phyloP scores from a whole-genome alignment of 1,140 invertebrate genomes.

The Nylanderia fulva region DNA sequence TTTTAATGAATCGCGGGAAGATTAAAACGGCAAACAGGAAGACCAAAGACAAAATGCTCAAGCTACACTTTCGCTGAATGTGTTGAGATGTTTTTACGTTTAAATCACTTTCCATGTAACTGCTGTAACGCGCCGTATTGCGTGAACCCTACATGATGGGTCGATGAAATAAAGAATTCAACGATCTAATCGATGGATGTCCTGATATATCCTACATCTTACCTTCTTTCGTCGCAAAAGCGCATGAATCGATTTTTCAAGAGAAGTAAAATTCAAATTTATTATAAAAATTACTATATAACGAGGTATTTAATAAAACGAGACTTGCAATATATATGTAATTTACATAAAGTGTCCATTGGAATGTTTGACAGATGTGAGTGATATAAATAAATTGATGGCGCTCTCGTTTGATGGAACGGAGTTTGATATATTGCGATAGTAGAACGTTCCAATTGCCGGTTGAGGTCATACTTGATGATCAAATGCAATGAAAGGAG shows the following conservation, averaged over 20 bases:
- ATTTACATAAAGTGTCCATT: conserved; percentile 18
- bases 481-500: conserved; percentile 25
- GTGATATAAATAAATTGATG: conserved; percentile 35
- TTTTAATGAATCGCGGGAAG: conserved; percentile 59
- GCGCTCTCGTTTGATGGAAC: conserved; percentile 18
- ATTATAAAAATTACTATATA: neutral
- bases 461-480: conserved; percentile 67
- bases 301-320: neutral
- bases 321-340: neutral
- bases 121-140: conserved; percentile 21
- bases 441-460: conserved; percentile 55
- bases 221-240: neutral
- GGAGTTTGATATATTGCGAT: conserved; percentile 57
- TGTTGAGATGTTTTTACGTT: conserved; percentile 51
- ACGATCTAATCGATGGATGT: conserved; percentile 28
- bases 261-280: neutral
- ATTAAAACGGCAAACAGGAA: neutral
- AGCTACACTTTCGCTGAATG: conserved; percentile 29
- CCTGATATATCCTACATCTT: neutral
- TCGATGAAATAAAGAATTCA: conserved; percentile 59
- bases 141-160: conserved; percentile 20
- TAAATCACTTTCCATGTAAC: conserved; percentile 45
- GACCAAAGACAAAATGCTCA: conserved; percentile 57
- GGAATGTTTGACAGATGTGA: neutral
- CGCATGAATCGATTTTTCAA: neutral